phyloP scores from a whole-genome alignment of 64 coral and sea anemone genomes.

The Porites australiensis region DNA sequence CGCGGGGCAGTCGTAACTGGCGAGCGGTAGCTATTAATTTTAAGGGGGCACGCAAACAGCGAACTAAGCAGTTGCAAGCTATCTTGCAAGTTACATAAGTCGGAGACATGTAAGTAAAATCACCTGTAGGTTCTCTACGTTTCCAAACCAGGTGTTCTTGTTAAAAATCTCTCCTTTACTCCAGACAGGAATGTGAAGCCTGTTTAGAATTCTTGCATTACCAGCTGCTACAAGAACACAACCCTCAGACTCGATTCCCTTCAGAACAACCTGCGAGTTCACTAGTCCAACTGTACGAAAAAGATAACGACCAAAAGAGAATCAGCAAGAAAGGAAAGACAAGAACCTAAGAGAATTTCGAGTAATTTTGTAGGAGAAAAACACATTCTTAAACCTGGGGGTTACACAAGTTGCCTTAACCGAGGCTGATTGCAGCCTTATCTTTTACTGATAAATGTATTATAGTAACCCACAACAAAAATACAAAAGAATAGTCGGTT shows the following conservation, averaged over 20 bases:
- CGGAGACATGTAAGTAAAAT: not conserved
- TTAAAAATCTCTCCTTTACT: constrained; percentile 90
- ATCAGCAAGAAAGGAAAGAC: not conserved
- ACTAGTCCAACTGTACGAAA: constrained; percentile 80
- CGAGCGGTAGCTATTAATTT: too few species aligned
- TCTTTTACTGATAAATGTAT: too few species aligned
- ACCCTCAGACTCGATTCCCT: constrained; percentile 96
- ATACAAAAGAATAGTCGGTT: not conserved
- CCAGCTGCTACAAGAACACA: constrained; percentile 93
- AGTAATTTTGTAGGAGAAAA: too few species aligned
- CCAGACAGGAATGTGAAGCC: constrained; percentile 86
- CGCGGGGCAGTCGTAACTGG: too few species aligned
- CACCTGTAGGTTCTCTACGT: constrained; percentile 96
- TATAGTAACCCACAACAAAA: too few species aligned
- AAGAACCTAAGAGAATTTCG: not conserved
- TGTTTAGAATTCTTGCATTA: constrained; percentile 79
- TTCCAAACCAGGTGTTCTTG: constrained; percentile 98
- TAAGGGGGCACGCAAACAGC: too few species aligned
- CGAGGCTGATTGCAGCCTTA: too few species aligned
- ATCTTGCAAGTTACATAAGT: not conserved
- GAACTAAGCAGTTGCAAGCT: too few species aligned
- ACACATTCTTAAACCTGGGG: too few species aligned
- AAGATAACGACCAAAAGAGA: not conserved
- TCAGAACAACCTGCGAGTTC: constrained; percentile 94
- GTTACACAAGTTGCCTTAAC: too few species aligned